Percentiles rank a stretch among this genome's conserved stretches.
These are phyloP conservation scores for Scrobipalpa atriplicella DNA, from an alignment of 2,888 invertebrate genomes.

Conservation along the genomic window DNA sequence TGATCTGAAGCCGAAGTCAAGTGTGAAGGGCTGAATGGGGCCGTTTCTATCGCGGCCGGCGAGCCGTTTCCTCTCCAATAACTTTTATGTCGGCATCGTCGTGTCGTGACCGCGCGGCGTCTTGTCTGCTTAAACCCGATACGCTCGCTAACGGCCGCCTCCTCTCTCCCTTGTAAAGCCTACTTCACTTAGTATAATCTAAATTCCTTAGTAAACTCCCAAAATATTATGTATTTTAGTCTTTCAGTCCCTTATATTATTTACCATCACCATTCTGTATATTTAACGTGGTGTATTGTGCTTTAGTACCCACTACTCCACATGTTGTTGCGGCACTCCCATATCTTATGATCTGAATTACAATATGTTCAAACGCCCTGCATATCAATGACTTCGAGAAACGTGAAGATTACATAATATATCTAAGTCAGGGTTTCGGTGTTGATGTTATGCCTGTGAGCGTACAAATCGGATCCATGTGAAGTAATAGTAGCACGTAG, in stretches of 20 bases:
- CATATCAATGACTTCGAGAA: slow-evolving; percentile 28
- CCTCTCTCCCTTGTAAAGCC: slow-evolving; percentile 27
- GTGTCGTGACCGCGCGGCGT: slow-evolving; percentile 26
- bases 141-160: slow-evolving; percentile 36
- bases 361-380: slow-evolving; percentile 25
- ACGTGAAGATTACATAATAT: slow-evolving; percentile 24
- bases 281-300: slow-evolving; percentile 7
- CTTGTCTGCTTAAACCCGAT: slow-evolving; percentile 36
- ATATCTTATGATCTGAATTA: slow-evolving; percentile 27
- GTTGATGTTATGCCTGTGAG: not conserved
- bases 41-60: slow-evolving; percentile 40
- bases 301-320: slow-evolving; percentile 4
- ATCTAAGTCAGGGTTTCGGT: slow-evolving; percentile 7
- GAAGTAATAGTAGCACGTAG: slow-evolving; percentile 13
- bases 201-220: not conserved
- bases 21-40: slow-evolving; percentile 44
- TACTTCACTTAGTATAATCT: not conserved
- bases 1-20: slow-evolving; percentile 42
- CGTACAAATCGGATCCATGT: not conserved
- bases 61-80: slow-evolving; percentile 40
- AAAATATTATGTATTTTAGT: not conserved
- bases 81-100: slow-evolving; percentile 44
- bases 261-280: slow-evolving; percentile 8
- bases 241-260: not conserved
- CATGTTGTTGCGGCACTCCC: slow-evolving; percentile 12